A percentile compares a stretch with the other conserved stretches of the same genome.
Evolutionary conservation across 2,797 vertebrate species (phyloP).

Genomic region (Neosilurus mollespiculum): DNA sequence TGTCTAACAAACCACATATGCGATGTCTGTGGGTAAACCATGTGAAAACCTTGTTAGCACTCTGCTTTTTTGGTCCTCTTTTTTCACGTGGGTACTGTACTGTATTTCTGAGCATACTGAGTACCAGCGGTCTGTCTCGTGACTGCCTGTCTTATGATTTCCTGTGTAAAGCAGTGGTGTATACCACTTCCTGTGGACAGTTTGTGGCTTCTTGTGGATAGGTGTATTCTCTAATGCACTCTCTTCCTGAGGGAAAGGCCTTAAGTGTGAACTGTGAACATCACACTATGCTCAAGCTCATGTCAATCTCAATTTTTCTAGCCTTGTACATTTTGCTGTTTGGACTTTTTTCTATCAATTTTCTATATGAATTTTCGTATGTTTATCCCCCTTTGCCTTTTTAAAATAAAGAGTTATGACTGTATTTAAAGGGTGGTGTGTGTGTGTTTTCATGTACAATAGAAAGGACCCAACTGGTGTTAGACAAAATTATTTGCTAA

Average conservation of each 20-base stretch:
- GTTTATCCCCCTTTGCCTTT: constrained; percentile 65
- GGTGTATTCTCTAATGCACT: constrained; percentile 52
- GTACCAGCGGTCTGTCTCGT: constrained; percentile 44
- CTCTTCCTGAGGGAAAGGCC: constrained; percentile 54
- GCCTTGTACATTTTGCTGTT: constrained; percentile 69
- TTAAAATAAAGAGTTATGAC: constrained; percentile 70
- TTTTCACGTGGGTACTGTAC: constrained; percentile 39
- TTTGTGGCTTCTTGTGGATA: constrained; percentile 51
- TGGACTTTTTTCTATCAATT: constrained; percentile 70
- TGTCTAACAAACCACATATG: constrained; percentile 44
- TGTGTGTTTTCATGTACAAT: too few species aligned
- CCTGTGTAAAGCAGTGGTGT: constrained; percentile 49
- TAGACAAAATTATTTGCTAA: neutral
- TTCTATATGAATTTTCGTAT: constrained; percentile 74
- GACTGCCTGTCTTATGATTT: constrained; percentile 56
- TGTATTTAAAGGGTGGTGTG: neutral
- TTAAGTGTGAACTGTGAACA: constrained; percentile 52
- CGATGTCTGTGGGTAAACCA: constrained; percentile 42
- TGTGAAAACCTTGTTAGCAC: constrained; percentile 42
- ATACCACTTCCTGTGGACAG: constrained; percentile 53
- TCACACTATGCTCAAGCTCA: constrained; percentile 40
- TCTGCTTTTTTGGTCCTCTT: constrained; percentile 23
- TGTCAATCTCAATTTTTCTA: constrained; percentile 58
- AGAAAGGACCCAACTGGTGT: too few species aligned
- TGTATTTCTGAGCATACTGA: constrained; percentile 45